Evolutionary conservation across 2,113 vertebrate genomes (phyloP), one percentile per base, ranked within the genome.

Genomic region (Aleadryas rufinucha): DNA sequence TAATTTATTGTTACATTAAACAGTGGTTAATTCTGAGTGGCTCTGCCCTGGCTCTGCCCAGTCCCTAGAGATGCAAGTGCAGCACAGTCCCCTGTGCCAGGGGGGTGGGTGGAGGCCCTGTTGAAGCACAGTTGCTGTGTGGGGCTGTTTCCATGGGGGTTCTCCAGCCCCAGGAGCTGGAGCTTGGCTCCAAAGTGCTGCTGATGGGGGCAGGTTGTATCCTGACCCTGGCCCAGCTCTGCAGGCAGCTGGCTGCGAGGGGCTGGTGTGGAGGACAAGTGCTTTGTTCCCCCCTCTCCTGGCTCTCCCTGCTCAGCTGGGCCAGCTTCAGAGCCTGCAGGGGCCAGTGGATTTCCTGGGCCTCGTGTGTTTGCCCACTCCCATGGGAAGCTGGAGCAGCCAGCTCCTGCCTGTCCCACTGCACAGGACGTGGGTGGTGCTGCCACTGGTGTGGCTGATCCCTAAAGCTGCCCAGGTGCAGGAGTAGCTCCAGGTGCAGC

Each of bases 1-100:
- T 80, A 72, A 93, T 89, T 90, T 95, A 94, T 91, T 95, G 91
- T 79, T 94, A 9, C 13, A 95, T 59, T 95, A 94, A 95, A 89
- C 0, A 5, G 33, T 27, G 22, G 28, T 80, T 88, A 23, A 74
- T 86, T 79, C n/a, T n/a, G 27, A 52, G 6, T 4, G 50, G 45
- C 33, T 81, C 22, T 18, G 24, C 56, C 20, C 6, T 4, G 50
- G 45, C 33, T 81, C 22, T 18, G 24, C 56, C 26, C 4, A 1
- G 1, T 5, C 9, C 6, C 23, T 11, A 17, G 6, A 15, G 42
- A 1, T 57, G 9, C n/a, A 21, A 39, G 16, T 26, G 41, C n/a
- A 33, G 7, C 1, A 16, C 11, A 13, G n/a, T 5, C 24, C 3
- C 45, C 17, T 0, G 2, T 28, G 54, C 31, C 33, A 12, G 16